Conservation (phyloP, 2,888 invertebrate genomes). For the Ischnura elegans region DNA sequence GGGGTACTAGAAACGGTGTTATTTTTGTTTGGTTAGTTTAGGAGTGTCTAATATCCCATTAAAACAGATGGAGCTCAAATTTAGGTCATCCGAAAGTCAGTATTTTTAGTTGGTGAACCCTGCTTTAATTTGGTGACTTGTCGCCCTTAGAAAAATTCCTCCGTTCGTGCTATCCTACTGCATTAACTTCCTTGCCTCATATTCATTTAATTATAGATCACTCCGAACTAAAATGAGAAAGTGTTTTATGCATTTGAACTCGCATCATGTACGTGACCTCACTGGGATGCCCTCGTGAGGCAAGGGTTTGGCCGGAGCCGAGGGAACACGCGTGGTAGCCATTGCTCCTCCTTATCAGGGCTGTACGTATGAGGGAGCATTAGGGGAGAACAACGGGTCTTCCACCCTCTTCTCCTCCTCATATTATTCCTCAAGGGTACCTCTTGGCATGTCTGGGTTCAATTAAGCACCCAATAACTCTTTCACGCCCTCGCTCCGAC, state of each 20-base stretch:
- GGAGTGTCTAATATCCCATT: background rate
- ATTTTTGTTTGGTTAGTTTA: background rate
- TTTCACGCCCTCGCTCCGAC: background rate
- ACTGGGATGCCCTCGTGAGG: background rate
- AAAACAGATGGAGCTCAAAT: background rate
- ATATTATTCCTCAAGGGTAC: background rate
- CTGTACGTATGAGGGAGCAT: background rate
- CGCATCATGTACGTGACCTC: background rate
- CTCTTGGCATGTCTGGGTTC: background rate
- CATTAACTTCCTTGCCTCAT: background rate
- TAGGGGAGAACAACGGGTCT: constrained; percentile 13
- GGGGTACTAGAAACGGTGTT: background rate
- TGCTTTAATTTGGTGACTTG: background rate
- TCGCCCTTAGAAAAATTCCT: background rate
- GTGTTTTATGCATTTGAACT: background rate
- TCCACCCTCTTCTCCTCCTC: background rate
- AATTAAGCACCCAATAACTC: constrained; percentile 35
- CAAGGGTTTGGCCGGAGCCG: background rate
- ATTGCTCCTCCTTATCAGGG: background rate
- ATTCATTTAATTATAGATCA: background rate
- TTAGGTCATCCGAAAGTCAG: background rate
- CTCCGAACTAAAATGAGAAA: background rate
- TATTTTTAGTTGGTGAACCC: background rate
- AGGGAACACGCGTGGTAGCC: background rate
- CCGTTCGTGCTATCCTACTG: background rate